phyloP scores from a whole-genome alignment of 2,797 vertebrate genomes.

The Darevskia nairensis region DNA sequence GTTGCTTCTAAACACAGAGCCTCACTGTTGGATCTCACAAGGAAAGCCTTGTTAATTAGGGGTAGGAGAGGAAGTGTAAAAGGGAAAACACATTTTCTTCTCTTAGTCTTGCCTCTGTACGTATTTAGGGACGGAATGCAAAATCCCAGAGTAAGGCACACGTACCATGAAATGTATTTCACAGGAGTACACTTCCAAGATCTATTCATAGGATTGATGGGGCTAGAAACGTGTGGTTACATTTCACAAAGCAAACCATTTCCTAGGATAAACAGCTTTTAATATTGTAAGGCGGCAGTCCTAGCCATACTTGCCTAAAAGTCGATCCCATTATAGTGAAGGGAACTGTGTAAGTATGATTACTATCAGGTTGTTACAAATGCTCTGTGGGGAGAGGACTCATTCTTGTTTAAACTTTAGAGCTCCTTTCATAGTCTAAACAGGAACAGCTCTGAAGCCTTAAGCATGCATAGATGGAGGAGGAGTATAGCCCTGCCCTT shows the following conservation, averaged over 20 bases:
- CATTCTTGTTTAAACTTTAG: not conserved
- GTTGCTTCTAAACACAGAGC: not conserved
- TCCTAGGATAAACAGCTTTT: not conserved
- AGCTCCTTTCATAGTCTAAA: not conserved
- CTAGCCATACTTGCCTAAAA: not conserved
- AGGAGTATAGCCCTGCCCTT: too few species aligned
- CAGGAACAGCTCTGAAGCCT: too few species aligned
- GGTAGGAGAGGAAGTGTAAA: not conserved
- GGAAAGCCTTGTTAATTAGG: not conserved
- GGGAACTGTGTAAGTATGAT: not conserved
- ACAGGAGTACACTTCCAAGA: not conserved
- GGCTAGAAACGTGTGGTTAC: not conserved
- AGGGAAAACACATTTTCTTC: not conserved
- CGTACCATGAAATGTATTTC: too few species aligned
- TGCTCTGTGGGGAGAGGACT: not conserved
- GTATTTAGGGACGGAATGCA: not conserved
- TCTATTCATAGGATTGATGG: conserved; percentile 51
- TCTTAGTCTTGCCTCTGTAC: not conserved
- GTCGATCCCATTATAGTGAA: not conserved
- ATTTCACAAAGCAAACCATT: conserved; percentile 45
- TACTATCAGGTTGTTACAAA: not conserved
- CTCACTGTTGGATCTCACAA: not conserved
- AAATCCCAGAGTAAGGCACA: not conserved
- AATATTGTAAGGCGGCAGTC: not conserved
- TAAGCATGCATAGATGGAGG: too few species aligned